Evolutionary conservation across 2,888 invertebrate genomes (phyloP).

Genomic region (Drosophila suboccidentalis): DNA sequence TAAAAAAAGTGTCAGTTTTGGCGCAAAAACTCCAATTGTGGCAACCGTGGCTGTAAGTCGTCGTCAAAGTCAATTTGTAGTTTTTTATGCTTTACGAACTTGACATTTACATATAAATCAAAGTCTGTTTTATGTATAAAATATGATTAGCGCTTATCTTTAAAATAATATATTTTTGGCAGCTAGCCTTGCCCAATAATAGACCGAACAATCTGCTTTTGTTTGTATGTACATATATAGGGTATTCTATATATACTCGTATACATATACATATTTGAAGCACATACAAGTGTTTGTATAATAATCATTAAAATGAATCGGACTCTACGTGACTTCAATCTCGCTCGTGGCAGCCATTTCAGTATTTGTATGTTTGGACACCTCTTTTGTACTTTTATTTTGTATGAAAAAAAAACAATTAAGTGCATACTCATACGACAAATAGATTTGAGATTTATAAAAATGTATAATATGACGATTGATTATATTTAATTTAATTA

Average conservation of each 20-base stretch:
- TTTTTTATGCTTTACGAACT: not conserved
- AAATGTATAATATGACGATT: no score
- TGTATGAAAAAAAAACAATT: slow-evolving; percentile 2
- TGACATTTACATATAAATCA: not conserved
- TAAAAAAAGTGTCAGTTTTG: no score
- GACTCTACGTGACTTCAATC: slow-evolving; percentile 53
- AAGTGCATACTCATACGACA: slow-evolving; percentile 12
- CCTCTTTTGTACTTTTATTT: slow-evolving; percentile 31
- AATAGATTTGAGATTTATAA: no score
- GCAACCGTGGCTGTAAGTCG: not conserved
- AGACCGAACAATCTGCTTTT: slow-evolving; percentile 28
- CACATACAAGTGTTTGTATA: slow-evolving; percentile 31
- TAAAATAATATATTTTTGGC: not conserved
- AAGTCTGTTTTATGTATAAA: not conserved
- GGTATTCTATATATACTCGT: slow-evolving; percentile 1
- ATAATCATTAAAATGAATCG: slow-evolving; percentile 46
- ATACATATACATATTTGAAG: not conserved
- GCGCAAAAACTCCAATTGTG: no score
- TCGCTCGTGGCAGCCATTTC: slow-evolving; percentile 53
- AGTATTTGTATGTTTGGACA: slow-evolving; percentile 36
- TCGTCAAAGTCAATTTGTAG: not conserved
- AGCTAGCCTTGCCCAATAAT: slow-evolving; percentile 29
- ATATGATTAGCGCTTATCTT: not conserved
- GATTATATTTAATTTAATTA: no score
- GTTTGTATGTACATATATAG: slow-evolving; percentile 1